Conservation (phyloP, 2,113 vertebrate species). For the Octodon degus region DNA sequence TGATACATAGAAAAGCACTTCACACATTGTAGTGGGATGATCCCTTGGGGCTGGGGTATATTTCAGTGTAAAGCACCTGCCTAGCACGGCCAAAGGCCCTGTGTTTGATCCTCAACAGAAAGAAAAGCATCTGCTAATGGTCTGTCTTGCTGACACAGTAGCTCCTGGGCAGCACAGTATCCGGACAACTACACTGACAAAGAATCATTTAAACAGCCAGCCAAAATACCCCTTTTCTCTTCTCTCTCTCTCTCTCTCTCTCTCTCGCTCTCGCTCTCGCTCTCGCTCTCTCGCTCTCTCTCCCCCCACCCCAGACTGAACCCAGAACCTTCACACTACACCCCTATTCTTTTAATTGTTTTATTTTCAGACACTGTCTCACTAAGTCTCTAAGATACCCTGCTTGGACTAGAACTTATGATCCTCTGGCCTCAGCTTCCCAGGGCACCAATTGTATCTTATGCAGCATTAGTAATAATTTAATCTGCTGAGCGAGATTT, state of each 20-base stretch:
- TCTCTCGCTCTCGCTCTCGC: too few species aligned
- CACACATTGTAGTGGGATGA: accelerated
- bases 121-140: neutral
- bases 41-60: neutral
- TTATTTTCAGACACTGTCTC: neutral
- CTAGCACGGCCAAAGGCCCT: neutral
- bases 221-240: neutral
- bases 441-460: neutral
- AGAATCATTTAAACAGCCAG: neutral
- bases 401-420: neutral
- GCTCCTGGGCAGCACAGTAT: neutral
- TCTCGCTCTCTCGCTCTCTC: neutral
- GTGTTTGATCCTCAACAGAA: neutral
- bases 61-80: neutral
- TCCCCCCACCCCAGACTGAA: neutral
- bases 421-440: neutral
- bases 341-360: neutral
- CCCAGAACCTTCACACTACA: neutral
- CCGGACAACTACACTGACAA: neutral
- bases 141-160: neutral
- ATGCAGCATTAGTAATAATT: neutral
- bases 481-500: neutral
- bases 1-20: neutral
- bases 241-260: too few species aligned
- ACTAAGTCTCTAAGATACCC: neutral